Base-by-base conservation (phyloP, 2,888 invertebrate genomes). In the Drepanosiphum platanoidis region DNA sequence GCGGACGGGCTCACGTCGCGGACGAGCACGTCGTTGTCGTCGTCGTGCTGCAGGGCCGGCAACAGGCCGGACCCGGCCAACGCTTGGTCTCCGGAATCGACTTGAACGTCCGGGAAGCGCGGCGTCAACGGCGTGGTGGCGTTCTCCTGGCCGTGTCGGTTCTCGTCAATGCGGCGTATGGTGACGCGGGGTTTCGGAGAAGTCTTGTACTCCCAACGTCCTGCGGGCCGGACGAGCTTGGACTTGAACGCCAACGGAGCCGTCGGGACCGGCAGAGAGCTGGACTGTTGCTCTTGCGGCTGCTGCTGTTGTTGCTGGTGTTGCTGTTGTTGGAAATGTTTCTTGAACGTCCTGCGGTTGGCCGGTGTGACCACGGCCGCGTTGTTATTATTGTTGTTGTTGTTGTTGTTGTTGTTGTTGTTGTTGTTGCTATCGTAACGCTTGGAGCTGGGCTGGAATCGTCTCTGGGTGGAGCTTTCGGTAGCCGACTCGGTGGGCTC, bases 131-230 rank as follows among this genome's bases (percentile, higher is more conserved):
- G 82, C 27, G 84, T 91, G 27, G 87, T 87, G 30, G 86, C 83
- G 58, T 88, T 88, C 36, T 87, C 87, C n/a, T 82, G 81, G 86
- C 58, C 71, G 15, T 84, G 84, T 3, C 74, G 46, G 32, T 92
- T 92, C 86, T 91, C 92, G 87, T 91, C 91, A 88, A 92, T 92
- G 89, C 95, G 94, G 81, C 95, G 92, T 87, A 96, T 96, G 78
- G 93, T 93, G 13, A 96, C 94, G 89, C 95, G 92, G 5, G 96
- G 96, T 89, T 96, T 96, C 0, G 96, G 94, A 36, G 96, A 95
- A 15, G 96, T 95, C 90, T 96, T 96, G 90, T 96, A 96, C 88
- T 96, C 95, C 96, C 96, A 96, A 88, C 96, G 93, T 86, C 96
- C 96, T 72, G 94, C 96, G 13, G 95, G 92, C 72, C 96, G 92